Conservation (phyloP, 2,888 invertebrate genomes). For the Diarsia brunnea region DNA sequence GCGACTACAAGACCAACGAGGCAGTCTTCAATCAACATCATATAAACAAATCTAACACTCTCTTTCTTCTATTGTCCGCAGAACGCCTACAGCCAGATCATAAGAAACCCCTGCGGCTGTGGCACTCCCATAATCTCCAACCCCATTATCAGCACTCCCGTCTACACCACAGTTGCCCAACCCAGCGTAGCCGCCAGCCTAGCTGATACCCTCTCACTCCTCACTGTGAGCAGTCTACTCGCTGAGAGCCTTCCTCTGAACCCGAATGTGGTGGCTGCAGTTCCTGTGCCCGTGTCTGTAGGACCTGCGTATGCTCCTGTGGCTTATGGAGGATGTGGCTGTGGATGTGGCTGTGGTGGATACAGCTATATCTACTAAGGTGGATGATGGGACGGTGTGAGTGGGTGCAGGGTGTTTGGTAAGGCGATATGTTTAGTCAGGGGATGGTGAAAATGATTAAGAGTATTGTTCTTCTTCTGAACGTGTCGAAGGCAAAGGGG, state of each 20-base stretch:
- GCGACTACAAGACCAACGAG: too few relatives aligned
- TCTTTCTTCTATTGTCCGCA: constrained; percentile 54
- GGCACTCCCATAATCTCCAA: constrained; percentile 52
- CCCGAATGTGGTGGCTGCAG: constrained; percentile 66
- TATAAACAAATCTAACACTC: too few relatives aligned
- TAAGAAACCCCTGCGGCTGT: constrained; percentile 42
- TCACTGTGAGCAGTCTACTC: constrained; percentile 82
- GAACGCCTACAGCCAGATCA: constrained; percentile 71
- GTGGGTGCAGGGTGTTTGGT: neutral
- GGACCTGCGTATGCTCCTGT: constrained; percentile 12
- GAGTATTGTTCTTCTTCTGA: too few relatives aligned
- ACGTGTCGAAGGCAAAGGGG: too few relatives aligned
- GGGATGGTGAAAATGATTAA: neutral
- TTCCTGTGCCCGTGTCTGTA: constrained; percentile 26
- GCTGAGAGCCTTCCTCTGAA: constrained; percentile 78
- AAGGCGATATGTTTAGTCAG: neutral
- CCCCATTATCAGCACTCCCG: constrained; percentile 47
- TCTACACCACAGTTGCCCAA: constrained; percentile 58
- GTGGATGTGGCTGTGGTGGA: constrained; percentile 48
- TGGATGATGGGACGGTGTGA: neutral
- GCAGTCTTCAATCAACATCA: too few relatives aligned
- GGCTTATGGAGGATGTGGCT: constrained; percentile 60
- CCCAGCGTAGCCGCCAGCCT: constrained; percentile 78
- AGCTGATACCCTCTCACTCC: constrained; percentile 82
- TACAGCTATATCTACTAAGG: constrained; percentile 40